A percentile compares a stretch with the other conserved stretches of the same genome.
phyloP scores from a whole-genome alignment of 2,888 invertebrate species.

The Hypolimnas misippus region DNA sequence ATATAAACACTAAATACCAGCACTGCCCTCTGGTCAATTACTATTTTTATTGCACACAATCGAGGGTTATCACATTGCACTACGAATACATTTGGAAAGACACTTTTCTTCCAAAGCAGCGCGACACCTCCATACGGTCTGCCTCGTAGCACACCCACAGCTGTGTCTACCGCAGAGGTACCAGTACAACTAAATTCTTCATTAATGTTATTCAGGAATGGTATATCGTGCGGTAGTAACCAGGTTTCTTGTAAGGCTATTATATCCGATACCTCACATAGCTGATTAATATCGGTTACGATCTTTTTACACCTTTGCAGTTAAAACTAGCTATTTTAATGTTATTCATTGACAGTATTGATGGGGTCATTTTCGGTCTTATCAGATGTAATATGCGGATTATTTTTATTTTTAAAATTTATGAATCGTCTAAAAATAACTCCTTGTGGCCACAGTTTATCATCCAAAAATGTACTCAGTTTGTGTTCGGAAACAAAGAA shows the following conservation, averaged over 20 bases:
- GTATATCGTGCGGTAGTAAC: too few species aligned
- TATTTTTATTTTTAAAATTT: slow-evolving; percentile 6
- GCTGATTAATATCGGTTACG: too few species aligned
- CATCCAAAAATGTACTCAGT: slow-evolving; percentile 6
- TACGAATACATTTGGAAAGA: not conserved
- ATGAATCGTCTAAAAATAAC: slow-evolving; percentile 17
- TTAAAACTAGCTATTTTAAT: not conserved
- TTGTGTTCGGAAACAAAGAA: slow-evolving; percentile 8
- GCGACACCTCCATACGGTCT: not conserved
- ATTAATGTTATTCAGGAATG: too few species aligned
- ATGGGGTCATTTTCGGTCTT: slow-evolving; percentile 1
- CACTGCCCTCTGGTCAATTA: too few species aligned
- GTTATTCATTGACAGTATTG: not conserved
- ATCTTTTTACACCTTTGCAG: too few species aligned
- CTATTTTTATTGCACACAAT: too few species aligned
- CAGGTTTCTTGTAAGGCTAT: too few species aligned
- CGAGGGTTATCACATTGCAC: too few species aligned
- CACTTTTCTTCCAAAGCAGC: not conserved
- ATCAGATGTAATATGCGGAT: not conserved
- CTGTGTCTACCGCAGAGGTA: too few species aligned
- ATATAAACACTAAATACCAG: too few species aligned
- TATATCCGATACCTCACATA: too few species aligned
- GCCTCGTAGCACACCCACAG: not conserved
- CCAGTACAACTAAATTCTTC: too few species aligned
- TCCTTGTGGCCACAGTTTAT: slow-evolving; percentile 16